Percentiles rank a stretch among this genome's conserved stretches.
phyloP scores from a whole-genome alignment of 2,113 vertebrate species.

The Aplodontia rufa region DNA sequence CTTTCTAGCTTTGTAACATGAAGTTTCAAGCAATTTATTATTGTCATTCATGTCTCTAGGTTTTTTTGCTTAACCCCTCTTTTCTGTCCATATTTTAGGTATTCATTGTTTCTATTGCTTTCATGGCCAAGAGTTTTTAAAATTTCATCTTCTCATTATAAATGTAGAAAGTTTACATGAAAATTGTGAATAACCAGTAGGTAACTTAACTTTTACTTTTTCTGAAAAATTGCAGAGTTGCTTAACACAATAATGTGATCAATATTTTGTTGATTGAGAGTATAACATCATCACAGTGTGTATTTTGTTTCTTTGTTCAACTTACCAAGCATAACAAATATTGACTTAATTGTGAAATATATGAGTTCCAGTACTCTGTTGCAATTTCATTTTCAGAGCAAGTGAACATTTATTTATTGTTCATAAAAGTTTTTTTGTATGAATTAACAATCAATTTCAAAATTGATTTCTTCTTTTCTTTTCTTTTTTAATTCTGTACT shows the following conservation, averaged over 20 bases:
- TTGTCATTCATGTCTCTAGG: constrained; percentile 32
- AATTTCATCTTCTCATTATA: constrained; percentile 42
- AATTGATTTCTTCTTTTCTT: not conserved
- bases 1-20: constrained; percentile 15
- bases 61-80: not conserved
- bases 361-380: not conserved
- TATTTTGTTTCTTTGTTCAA: constrained; percentile 58
- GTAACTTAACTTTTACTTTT: constrained; percentile 43
- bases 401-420: constrained; percentile 25
- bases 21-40: constrained; percentile 43
- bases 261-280: constrained; percentile 59
- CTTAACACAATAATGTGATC: constrained; percentile 48
- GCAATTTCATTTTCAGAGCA: constrained; percentile 34
- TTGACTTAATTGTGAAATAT: constrained; percentile 31
- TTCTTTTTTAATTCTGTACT: too few relatives aligned
- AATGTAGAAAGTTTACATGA: constrained; percentile 33
- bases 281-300: not conserved
- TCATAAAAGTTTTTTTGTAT: not conserved
- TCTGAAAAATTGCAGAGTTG: constrained; percentile 64
- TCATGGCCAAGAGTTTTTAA: not conserved
- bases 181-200: constrained; percentile 17
- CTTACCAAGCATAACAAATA: constrained; percentile 28
- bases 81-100: constrained; percentile 54
- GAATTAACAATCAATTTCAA: not conserved
- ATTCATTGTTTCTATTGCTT: constrained; percentile 44